Evolutionary conservation across 2,797 vertebrate genomes (phyloP).

Genomic region (Epinephelus malabaricus): DNA sequence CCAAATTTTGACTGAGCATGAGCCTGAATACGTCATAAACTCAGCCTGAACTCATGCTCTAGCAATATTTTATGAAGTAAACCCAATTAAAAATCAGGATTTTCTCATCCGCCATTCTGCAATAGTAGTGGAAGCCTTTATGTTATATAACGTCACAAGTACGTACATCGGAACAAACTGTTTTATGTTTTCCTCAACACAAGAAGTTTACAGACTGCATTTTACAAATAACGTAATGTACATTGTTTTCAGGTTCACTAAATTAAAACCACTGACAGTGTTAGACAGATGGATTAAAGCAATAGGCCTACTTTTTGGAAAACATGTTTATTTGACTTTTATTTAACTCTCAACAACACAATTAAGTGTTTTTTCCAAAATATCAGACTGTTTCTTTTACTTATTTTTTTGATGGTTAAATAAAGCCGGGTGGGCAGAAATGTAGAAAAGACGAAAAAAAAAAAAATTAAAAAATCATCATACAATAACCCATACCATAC

Average conservation of each 20-base stretch:
- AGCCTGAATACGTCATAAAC: constrained; percentile 1
- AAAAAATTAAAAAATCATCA: too few relatives aligned
- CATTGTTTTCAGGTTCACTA: background rate
- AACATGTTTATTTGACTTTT: background rate
- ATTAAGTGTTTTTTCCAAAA: background rate
- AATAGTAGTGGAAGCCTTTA: background rate
- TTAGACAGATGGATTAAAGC: background rate
- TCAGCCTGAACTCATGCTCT: background rate
- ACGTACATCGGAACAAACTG: too few relatives aligned
- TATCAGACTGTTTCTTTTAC: background rate
- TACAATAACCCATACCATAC: too few relatives aligned
- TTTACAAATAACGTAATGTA: background rate
- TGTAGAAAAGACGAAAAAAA: too few relatives aligned
- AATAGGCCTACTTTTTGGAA: background rate
- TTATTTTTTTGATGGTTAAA: background rate
- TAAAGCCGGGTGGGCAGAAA: background rate
- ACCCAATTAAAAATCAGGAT: background rate
- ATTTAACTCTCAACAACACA: background rate
- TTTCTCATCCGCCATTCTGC: background rate
- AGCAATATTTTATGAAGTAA: constrained; percentile 30
- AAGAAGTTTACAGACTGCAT: background rate
- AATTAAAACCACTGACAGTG: background rate
- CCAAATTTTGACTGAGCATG: background rate
- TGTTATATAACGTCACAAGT: background rate
- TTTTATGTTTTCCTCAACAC: background rate